phyloP scores from a whole-genome alignment of 2,888 invertebrate genomes.

The Ectemnius continuus region DNA sequence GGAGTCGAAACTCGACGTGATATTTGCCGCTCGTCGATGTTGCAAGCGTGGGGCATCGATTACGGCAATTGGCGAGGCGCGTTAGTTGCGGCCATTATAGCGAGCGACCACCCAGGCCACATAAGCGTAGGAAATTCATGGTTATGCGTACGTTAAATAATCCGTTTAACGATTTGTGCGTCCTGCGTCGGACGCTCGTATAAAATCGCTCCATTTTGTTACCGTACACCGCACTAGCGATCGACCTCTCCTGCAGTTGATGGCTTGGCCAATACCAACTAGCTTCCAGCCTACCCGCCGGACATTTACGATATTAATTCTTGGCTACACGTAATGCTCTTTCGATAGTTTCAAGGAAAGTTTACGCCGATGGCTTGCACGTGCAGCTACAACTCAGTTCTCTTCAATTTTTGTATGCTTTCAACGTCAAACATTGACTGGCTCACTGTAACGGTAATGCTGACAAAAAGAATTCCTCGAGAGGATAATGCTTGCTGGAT shows the following conservation, averaged over 20 bases:
- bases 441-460: conserved; percentile 7
- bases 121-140: conserved; percentile 63
- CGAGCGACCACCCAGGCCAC: conserved; percentile 52
- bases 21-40: conserved; percentile 51
- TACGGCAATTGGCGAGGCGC: conserved; percentile 67
- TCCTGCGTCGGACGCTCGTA: conserved; percentile 29
- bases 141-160: conserved; percentile 66
- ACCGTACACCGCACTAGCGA: conserved; percentile 21
- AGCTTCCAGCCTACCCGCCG: background rate
- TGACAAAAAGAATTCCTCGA: conserved; percentile 6
- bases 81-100: conserved; percentile 55
- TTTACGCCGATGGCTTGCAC: background rate
- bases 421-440: background rate
- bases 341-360: conserved; percentile 10
- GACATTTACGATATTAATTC: conserved; percentile 32
- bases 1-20: conserved; percentile 22
- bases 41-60: conserved; percentile 70
- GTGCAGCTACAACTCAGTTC: conserved; percentile 23
- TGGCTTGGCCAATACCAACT: background rate
- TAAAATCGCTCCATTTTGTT: conserved; percentile 41
- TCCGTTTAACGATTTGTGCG: conserved; percentile 59
- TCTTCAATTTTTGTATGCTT: too few relatives aligned
- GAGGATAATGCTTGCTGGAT: background rate
- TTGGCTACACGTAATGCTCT: conserved; percentile 14
- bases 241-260: conserved; percentile 1